Evolutionary conservation across 2,113 vertebrate genomes (phyloP).

Genomic region (Bujurquina vittata): DNA sequence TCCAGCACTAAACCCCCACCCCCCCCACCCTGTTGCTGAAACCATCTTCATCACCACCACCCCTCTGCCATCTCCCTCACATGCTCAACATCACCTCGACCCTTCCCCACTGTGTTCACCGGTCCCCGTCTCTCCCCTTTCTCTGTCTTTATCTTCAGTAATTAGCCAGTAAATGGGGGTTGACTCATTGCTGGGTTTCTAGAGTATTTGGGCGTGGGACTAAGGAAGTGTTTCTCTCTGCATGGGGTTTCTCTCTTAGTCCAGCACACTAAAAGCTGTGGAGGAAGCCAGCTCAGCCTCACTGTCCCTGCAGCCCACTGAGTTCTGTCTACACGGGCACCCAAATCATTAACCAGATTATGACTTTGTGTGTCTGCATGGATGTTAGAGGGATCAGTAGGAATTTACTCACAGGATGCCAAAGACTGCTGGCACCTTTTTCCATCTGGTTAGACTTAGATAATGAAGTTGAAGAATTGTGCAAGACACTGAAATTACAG

Average conservation of each 20-base stretch:
- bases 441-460: neutral
- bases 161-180: conserved; percentile 70
- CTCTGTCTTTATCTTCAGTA: conserved; percentile 72
- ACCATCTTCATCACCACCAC: conserved; percentile 31
- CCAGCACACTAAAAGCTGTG: conserved; percentile 51
- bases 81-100: conserved; percentile 73
- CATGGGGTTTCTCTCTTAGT: conserved; percentile 61
- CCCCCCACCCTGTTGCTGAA: conserved; percentile 21
- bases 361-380: conserved; percentile 37
- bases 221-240: conserved; percentile 52
- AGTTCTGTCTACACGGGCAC: conserved; percentile 61
- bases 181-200: conserved; percentile 44
- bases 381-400: conserved; percentile 23
- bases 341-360: conserved; percentile 71
- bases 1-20: conserved; percentile 60
- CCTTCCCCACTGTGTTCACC: conserved; percentile 35
- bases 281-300: conserved; percentile 66
- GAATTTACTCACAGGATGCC: conserved; percentile 18
- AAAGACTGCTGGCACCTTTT: neutral
- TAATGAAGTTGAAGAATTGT: conserved; percentile 9
- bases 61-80: conserved; percentile 23
- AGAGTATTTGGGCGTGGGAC: conserved; percentile 49
- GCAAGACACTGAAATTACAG: neutral
- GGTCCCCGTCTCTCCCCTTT: conserved; percentile 44
- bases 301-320: conserved; percentile 77